Evolutionary conservation across 2,113 vertebrate species (phyloP).

Genomic region (Lagopus leucura): DNA sequence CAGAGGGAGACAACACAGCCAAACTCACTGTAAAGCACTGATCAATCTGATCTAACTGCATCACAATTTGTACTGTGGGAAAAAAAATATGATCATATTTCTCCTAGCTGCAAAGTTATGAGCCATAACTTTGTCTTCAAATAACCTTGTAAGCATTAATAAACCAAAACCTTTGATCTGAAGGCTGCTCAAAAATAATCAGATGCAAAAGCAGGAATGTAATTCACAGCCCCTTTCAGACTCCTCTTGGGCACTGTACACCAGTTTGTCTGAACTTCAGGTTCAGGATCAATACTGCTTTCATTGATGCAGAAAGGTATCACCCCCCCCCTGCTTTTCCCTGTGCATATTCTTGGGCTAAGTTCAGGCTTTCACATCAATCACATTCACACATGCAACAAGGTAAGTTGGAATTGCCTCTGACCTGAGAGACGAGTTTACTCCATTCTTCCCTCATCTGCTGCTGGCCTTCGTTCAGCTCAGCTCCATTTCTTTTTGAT

Average conservation of each 20-base stretch:
- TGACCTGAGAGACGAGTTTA: conserved; percentile 84
- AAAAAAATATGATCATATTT: not conserved
- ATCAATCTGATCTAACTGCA: not conserved
- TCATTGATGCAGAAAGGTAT: not conserved
- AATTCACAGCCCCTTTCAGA: not conserved
- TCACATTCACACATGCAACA: accelerated
- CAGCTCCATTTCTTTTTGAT: conserved; percentile 72
- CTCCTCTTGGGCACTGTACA: not conserved
- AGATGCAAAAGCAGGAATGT: not conserved
- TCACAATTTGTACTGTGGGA: not conserved
- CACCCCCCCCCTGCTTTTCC: not conserved
- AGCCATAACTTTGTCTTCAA: not conserved
- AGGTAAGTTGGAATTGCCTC: not conserved
- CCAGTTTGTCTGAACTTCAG: not conserved
- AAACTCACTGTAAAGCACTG: not conserved
- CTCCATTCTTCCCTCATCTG: conserved; percentile 83
- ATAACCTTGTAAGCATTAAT: not conserved
- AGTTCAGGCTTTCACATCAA: not conserved
- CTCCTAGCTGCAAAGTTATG: not conserved
- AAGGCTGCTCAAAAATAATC: not conserved
- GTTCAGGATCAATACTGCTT: not conserved
- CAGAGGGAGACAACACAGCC: not conserved
- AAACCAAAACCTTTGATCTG: not conserved
- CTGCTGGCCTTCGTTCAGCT: conserved; percentile 76
- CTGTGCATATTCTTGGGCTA: not conserved